These are phyloP conservation scores for Hexactinellida sp. DNA, from an alignment of 37 sponge, comb jelly and placozoan genomes.

Conservation along the genomic window DNA sequence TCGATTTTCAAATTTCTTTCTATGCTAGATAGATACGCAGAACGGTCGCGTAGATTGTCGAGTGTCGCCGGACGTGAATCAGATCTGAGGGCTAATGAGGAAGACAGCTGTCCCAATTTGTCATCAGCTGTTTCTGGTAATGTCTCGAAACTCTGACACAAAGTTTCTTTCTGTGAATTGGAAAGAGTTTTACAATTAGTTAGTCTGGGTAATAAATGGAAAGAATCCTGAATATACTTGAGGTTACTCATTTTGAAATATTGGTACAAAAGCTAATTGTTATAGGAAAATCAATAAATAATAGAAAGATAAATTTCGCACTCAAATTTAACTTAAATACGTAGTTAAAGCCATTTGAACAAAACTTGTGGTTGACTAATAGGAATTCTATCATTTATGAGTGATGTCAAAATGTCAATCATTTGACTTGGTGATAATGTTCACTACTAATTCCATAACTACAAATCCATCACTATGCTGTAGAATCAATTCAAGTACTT, in stretches of 20 bases:
- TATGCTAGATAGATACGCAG: not conserved
- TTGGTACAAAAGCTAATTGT: not conserved
- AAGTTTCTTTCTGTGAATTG: not conserved
- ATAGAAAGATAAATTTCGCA: not conserved
- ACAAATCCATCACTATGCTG: too few species aligned
- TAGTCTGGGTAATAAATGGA: not conserved
- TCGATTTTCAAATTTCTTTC: not conserved
- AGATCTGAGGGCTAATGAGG: not conserved
- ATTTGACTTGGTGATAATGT: too few species aligned
- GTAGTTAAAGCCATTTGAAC: too few species aligned
- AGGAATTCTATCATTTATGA: too few species aligned
- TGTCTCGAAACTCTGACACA: not conserved
- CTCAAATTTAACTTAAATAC: not conserved
- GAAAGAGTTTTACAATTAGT: not conserved
- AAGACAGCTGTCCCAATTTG: not conserved
- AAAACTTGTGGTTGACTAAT: too few species aligned
- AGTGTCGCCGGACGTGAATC: not conserved
- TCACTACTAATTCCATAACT: too few species aligned
- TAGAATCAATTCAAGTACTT: too few species aligned
- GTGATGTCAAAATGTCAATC: too few species aligned
- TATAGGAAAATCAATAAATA: not conserved
- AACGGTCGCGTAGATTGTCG: not conserved
- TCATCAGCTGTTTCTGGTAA: not conserved
- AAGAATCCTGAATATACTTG: not conserved
- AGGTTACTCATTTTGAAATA: too few species aligned